Evolutionary conservation across 1,140 invertebrate species (phyloP), one percentile per base, ranked within the genome.

Genomic region (Thrips palmi): DNA sequence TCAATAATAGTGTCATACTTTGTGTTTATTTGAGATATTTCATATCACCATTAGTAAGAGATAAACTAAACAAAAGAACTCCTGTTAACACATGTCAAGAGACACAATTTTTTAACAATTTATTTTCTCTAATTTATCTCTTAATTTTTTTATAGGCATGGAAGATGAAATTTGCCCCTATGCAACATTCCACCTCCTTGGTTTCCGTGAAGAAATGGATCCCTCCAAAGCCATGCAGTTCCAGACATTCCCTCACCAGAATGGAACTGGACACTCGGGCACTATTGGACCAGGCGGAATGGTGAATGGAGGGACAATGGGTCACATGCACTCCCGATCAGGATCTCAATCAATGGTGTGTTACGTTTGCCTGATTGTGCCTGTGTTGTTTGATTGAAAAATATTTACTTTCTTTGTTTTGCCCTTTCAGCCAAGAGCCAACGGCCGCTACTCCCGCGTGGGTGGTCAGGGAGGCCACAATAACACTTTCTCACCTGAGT

Each of bases 111-210:
- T 27, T 27, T 27, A 27, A 27, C 7, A 27, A 27, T 12, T 8
- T 8, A 27, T 8, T 27, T 27, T 7, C 12, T 27, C 7, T 27
- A 8, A 12, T 12, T 7, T 27, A 8, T 27, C 24, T 8, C 7
- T 27, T 44, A 47, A 33, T 45, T 50, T 18, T 37, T 45, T 43
- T 57, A 42, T 63, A 81, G 83, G 83, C 57, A 84, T 86, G 71
- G 85, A 89, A 56, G 85, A 91, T 59, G 85, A 91, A 56, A 89
- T 89, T 55, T 88, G 84, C 59, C 85, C 85, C 10, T 91, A 91
- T 59, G 85, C 85, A 2, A 91, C 85, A 11, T 91, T 91, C 76
- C 85, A 91, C 56, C 64, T 91, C 46, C 68, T 91, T 33, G 85
- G 85, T 47, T 89, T 91, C 76, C 77, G 85, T 45, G 85, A 91